phyloP scores from a whole-genome alignment of 2,113 vertebrate genomes.

The Drymodes brunneopygia region DNA sequence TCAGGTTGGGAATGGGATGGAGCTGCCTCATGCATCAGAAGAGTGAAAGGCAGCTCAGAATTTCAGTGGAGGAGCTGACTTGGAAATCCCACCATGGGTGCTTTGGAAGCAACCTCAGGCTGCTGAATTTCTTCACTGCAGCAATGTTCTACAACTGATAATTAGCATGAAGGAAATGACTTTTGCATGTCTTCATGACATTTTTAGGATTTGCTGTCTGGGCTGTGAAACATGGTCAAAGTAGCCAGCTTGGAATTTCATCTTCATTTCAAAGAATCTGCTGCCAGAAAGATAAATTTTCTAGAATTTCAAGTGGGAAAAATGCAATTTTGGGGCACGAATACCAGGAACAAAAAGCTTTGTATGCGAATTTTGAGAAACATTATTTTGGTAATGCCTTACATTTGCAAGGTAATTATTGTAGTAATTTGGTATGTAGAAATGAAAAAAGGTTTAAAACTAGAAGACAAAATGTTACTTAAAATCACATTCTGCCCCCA shows the following conservation, averaged over 20 bases:
- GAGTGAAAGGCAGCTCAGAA: not conserved
- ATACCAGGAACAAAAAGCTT: not conserved
- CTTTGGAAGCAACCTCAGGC: not conserved
- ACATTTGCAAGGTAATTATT: not conserved
- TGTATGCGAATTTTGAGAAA: not conserved
- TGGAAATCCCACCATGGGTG: not conserved
- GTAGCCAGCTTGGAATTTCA: not conserved
- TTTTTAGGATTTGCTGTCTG: not conserved
- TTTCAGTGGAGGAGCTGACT: not conserved
- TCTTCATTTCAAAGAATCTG: not conserved
- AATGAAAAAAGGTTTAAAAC: not conserved
- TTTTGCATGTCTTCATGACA: not conserved
- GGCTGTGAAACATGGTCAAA: not conserved
- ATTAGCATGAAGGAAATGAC: not conserved
- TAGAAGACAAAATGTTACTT: not conserved
- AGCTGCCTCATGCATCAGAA: not conserved
- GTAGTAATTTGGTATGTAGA: not conserved
- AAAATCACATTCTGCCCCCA: not conserved
- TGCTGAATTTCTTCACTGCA: not conserved
- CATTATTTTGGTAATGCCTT: not conserved
- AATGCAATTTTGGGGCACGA: not conserved
- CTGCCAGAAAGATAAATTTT: not conserved
- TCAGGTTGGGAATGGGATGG: not conserved
- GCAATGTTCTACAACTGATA: not conserved
- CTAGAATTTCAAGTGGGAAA: not conserved